These are phyloP conservation scores for Megamerina dolium DNA, from an alignment of 2,888 invertebrate genomes.

Conservation along the genomic window DNA sequence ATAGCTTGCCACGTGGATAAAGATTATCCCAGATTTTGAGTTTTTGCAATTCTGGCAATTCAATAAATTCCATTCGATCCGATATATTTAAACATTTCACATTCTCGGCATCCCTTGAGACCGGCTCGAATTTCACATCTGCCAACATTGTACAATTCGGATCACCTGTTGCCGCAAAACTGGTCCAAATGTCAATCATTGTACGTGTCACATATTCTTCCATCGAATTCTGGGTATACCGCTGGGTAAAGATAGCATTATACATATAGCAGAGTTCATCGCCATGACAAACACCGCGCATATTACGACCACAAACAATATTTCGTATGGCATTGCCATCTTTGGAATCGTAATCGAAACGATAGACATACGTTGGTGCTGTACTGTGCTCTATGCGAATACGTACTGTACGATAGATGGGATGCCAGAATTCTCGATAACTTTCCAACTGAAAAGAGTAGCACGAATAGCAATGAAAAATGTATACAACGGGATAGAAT, in stretches of 20 bases:
- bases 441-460: slow-evolving; percentile 26
- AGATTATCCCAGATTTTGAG: slow-evolving; percentile 39
- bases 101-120: slow-evolving; percentile 22
- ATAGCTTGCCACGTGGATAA: slow-evolving; percentile 33
- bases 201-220: slow-evolving; percentile 34
- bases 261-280: slow-evolving; percentile 46
- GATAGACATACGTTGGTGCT: slow-evolving; percentile 44
- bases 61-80: slow-evolving; percentile 29
- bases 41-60: slow-evolving; percentile 37
- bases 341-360: slow-evolving; percentile 45
- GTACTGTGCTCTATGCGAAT: slow-evolving; percentile 30
- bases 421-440: slow-evolving; percentile 45
- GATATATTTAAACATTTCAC: slow-evolving; percentile 41
- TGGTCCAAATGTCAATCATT: slow-evolving; percentile 42
- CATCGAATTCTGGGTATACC: slow-evolving; percentile 26
- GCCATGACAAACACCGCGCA: slow-evolving; percentile 43
- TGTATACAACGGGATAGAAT: not conserved
- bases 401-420: slow-evolving; percentile 36
- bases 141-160: slow-evolving; percentile 36
- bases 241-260: slow-evolving; percentile 34
- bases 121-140: slow-evolving; percentile 27
- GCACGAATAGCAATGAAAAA: not conserved
- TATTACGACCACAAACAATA: slow-evolving; percentile 34
- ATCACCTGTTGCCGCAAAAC: slow-evolving; percentile 40
- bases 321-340: slow-evolving; percentile 37